Base-by-base conservation (phyloP, 2,888 invertebrate genomes). In the Eugnorisma glareosa region DNA sequence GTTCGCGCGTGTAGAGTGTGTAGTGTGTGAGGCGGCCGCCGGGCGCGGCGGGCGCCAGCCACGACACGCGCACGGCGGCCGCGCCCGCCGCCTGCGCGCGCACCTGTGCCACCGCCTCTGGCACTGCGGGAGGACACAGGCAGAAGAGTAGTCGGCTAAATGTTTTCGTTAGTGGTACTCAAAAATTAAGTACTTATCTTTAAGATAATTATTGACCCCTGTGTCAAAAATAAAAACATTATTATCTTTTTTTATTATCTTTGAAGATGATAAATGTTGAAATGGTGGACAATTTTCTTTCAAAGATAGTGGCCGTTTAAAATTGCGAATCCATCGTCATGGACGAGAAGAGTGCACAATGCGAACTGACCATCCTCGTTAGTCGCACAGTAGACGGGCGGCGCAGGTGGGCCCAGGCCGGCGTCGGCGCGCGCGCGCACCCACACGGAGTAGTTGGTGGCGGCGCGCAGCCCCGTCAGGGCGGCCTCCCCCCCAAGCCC, bases 361-460 rank as follows among this genome's bases (percentile, higher is more conserved):
- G 11, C 18, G 11, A 11, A 72, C 95, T 94, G 92, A 98, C 98
- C 97, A 93, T 99, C 99, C 92, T 98, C 98, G 80, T 97, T 97
- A 0, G 99, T 99, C 86, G 97, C 96, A 93, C 99, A 98, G 94
- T 97, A 98, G 84, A 98, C 97, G 54, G 98, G 97, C 72, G 97
- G 92, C 87, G 98, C 98, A 83, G 98, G 96, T 59, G 98, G 97
- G 3, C 99, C 99, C 90, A 98, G 98, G 7, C 99, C 99, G 61
- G 97, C 97, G 72, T 97, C 97, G 0, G 98, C 98, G 90, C 98
- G 98, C 43, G 98, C 98, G 90, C 98, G 95, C 57, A 98, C 98
- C 91, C 98, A 97, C 87, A 99, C 97, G 59, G 98, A 98, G 96
- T 99, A 99, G 96, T 99, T 98, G 75, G 98, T 98, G 91, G 97